A percentile compares a stretch with the other conserved stretches of the same genome.
phyloP scores from a whole-genome alignment of 2,888 invertebrate genomes.

The Pinctada fucata region DNA sequence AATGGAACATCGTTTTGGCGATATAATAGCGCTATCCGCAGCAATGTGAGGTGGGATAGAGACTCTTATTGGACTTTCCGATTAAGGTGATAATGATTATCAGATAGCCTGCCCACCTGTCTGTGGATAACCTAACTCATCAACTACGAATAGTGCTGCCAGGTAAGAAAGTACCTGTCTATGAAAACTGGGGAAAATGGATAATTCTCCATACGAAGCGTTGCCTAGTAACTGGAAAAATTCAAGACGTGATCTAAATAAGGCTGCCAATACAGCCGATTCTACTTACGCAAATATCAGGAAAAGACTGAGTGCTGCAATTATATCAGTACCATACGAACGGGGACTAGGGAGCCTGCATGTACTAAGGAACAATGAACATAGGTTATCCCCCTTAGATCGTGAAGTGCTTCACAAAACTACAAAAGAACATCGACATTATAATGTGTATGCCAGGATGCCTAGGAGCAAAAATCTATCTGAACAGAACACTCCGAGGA shows the following conservation, averaged over 20 bases:
- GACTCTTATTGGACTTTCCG: not conserved
- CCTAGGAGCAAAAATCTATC: not conserved
- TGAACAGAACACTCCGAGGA: not conserved
- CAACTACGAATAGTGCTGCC: too few relatives aligned
- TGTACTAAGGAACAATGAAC: slow-evolving; percentile 21
- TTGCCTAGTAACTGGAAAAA: slow-evolving; percentile 42
- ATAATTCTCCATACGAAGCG: slow-evolving; percentile 31
- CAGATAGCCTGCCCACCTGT: not conserved
- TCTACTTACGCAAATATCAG: slow-evolving; percentile 32
- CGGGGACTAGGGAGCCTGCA: slow-evolving; percentile 27
- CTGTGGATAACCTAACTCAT: not conserved
- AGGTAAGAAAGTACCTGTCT: not conserved
- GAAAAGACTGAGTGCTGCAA: slow-evolving; percentile 28
- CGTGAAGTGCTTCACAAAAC: not conserved
- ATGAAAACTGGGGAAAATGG: slow-evolving; percentile 25
- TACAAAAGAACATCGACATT: slow-evolving; percentile 1
- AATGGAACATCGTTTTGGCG: not conserved
- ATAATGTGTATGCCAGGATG: not conserved
- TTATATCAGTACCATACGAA: slow-evolving; percentile 34
- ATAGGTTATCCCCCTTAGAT: slow-evolving; percentile 3
- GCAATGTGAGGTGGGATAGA: too few relatives aligned
- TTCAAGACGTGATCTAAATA: slow-evolving; percentile 28
- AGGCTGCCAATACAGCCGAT: slow-evolving; percentile 21
- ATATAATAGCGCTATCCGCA: too few relatives aligned
- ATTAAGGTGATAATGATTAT: not conserved